Percentiles rank a stretch among this genome's conserved stretches.
Evolutionary conservation across 2,888 invertebrate genomes (phyloP).

Genomic region (Griposia aprilina): DNA sequence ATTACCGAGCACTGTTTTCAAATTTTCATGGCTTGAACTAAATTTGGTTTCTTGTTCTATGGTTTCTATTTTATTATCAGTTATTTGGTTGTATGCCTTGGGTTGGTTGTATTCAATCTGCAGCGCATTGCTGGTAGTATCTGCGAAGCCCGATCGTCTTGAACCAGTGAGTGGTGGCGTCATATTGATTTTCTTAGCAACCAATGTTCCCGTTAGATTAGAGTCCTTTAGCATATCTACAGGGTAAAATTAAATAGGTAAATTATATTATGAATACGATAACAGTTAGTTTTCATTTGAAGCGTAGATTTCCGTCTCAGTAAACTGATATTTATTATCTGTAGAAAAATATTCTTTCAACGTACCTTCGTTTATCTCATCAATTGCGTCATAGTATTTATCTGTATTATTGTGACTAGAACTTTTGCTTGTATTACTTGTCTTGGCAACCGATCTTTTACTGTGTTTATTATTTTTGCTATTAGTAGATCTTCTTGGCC

Average conservation of each 20-base stretch:
- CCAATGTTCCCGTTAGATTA: constrained; percentile 79
- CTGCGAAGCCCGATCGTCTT: constrained; percentile 71
- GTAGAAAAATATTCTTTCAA: neutral
- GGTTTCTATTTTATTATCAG: constrained; percentile 83
- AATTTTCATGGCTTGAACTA: constrained; percentile 70
- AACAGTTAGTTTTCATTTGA: neutral
- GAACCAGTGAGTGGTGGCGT: constrained; percentile 65
- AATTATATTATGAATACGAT: neutral
- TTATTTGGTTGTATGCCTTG: constrained; percentile 75
- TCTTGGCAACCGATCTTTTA: constrained; percentile 46
- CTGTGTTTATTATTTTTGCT: constrained; percentile 33
- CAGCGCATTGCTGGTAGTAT: constrained; percentile 72
- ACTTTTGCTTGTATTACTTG: neutral
- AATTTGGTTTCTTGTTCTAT: constrained; percentile 72
- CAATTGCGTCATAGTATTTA: constrained; percentile 78
- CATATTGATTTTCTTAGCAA: constrained; percentile 75
- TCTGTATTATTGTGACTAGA: constrained; percentile 73
- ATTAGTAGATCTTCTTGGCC: constrained; percentile 77
- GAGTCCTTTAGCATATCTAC: constrained; percentile 80
- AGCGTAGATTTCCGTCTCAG: neutral
- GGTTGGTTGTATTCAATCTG: constrained; percentile 81
- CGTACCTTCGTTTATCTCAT: constrained; percentile 84
- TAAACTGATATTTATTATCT: neutral
- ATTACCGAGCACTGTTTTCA: constrained; percentile 76
- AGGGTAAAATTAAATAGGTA: constrained; percentile 39